These are phyloP conservation scores for Heliconius hermathena DNA, from an alignment of 1,140 invertebrate genomes.

Conservation along the genomic window DNA sequence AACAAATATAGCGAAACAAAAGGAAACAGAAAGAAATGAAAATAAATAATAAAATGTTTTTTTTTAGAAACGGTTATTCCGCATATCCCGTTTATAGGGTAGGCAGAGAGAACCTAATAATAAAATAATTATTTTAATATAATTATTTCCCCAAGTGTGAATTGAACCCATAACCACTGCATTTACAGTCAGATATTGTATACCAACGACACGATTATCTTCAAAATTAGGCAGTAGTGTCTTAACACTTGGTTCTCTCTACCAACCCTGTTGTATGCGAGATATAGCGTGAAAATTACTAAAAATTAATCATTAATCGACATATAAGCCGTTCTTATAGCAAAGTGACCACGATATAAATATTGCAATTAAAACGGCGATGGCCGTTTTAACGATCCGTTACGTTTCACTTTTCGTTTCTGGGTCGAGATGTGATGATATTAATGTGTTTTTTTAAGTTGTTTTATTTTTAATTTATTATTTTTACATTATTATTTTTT, in stretches of 20 bases:
- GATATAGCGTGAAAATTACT: too few relatives aligned
- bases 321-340: not conserved
- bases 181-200: too few relatives aligned
- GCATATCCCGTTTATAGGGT: not conserved
- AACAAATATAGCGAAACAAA: not conserved
- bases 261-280: too few relatives aligned
- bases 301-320: not conserved
- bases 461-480: too few relatives aligned
- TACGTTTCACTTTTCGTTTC: slow-evolving; percentile 3
- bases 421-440: not conserved
- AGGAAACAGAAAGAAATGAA: not conserved
- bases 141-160: too few relatives aligned
- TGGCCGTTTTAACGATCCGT: slow-evolving; percentile 2
- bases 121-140: too few relatives aligned
- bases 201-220: too few relatives aligned
- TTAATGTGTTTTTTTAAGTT: not conserved
- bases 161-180: too few relatives aligned
- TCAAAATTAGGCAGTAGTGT: too few relatives aligned
- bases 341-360: not conserved
- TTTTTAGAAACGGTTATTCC: not conserved
- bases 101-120: not conserved
- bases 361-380: slow-evolving; percentile 8
- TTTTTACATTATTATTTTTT: too few relatives aligned
- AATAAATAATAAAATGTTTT: not conserved
- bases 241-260: too few relatives aligned